Conservation (phyloP, 2,888 invertebrate species). For the Escarpia spicata region DNA sequence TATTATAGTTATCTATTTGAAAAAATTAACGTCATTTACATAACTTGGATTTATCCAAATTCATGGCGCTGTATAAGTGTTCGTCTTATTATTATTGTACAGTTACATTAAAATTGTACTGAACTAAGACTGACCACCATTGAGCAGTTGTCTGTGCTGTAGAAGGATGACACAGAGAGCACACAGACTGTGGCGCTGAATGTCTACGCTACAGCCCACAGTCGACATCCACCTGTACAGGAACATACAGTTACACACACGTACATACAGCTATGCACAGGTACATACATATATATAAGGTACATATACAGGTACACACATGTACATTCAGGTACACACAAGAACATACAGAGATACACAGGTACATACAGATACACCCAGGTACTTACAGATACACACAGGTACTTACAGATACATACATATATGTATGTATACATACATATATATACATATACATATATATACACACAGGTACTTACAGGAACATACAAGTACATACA, state of each 20-base stretch:
- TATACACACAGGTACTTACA: too few species aligned
- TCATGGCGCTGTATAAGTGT: too few species aligned
- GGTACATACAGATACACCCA: too few species aligned
- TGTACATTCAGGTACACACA: too few species aligned
- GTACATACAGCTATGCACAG: neutral
- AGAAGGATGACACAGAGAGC: slow-evolving; percentile 17
- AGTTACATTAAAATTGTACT: too few species aligned
- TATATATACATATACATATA: neutral
- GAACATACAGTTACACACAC: neutral
- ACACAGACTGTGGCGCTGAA: slow-evolving; percentile 24
- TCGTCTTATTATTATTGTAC: too few species aligned
- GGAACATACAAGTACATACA: too few species aligned
- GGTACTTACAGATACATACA: neutral
- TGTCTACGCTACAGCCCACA: slow-evolving; percentile 27
- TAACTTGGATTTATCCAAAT: too few species aligned
- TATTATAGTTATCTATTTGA: too few species aligned
- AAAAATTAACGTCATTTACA: too few species aligned
- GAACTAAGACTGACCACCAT: slow-evolving; percentile 22
- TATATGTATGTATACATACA: neutral
- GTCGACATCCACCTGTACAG: slow-evolving; percentile 34
- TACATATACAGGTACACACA: neutral
- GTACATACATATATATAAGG: neutral
- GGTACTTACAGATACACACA: neutral
- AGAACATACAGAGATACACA: too few species aligned
- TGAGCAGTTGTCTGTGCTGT: slow-evolving; percentile 23